These are phyloP conservation scores for Choloepus hoffmanni DNA, from an alignment of 2,113 vertebrate species.

Conservation along the genomic window DNA sequence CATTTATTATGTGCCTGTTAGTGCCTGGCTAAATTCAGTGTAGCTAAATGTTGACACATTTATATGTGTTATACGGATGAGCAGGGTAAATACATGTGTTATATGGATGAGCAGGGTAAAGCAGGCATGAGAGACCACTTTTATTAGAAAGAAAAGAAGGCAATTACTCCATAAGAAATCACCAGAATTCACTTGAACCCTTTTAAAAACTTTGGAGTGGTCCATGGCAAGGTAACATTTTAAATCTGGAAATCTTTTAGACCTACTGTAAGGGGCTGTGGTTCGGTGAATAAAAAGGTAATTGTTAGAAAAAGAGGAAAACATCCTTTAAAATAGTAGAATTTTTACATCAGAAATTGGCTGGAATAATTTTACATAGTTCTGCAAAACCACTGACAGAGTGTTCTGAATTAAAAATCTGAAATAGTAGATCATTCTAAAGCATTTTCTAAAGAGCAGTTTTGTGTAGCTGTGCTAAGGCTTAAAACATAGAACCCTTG, in stretches of 20 bases:
- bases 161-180: slow-evolving; percentile 53
- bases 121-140: slow-evolving; percentile 55
- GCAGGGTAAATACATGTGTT: slow-evolving; percentile 19
- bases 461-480: not conserved
- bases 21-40: slow-evolving; percentile 46
- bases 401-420: slow-evolving; percentile 53
- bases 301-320: not conserved
- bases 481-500: slow-evolving; percentile 6
- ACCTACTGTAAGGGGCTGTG: not conserved
- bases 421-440: slow-evolving; percentile 32
- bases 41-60: slow-evolving; percentile 68
- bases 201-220: not conserved
- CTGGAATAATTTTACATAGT: slow-evolving; percentile 50
- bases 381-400: not conserved
- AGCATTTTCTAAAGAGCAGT: not conserved
- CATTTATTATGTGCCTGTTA: slow-evolving; percentile 38
- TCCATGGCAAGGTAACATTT: slow-evolving; percentile 60
- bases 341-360: slow-evolving; percentile 41
- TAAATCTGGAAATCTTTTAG: slow-evolving; percentile 58
- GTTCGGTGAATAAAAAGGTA: slow-evolving; percentile 13
- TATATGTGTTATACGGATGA: slow-evolving; percentile 17
- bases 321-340: slow-evolving; percentile 51
- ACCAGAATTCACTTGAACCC: slow-evolving; percentile 21
- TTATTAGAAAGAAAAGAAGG: slow-evolving; percentile 47
- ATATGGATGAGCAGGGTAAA: slow-evolving; percentile 17